Evolutionary conservation across 2,797 vertebrate genomes (phyloP).

Genomic region (Epinephelus malabaricus): DNA sequence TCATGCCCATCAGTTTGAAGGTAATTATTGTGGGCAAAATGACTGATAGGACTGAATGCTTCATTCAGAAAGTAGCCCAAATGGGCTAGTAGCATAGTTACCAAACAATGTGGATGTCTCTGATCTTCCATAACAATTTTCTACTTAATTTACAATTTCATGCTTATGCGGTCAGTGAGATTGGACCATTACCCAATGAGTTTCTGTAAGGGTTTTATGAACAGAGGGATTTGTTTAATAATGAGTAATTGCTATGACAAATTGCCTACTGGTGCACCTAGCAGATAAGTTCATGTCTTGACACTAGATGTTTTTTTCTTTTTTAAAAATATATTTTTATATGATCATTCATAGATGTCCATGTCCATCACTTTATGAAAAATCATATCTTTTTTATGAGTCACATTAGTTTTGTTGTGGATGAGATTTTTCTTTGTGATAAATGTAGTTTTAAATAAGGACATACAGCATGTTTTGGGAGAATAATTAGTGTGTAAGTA

Average conservation of each 20-base stretch:
- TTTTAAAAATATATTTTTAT: slow-evolving; percentile 36
- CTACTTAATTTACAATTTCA: slow-evolving; percentile 18
- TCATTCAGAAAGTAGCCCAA: neutral
- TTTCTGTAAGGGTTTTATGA: neutral
- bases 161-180: neutral
- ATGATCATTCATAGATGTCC: neutral
- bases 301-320: neutral
- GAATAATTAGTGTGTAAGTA: neutral
- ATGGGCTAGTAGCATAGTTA: neutral
- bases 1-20: neutral
- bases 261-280: neutral
- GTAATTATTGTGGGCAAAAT: neutral
- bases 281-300: neutral
- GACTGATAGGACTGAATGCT: neutral
- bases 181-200: neutral
- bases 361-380: slow-evolving; percentile 1
- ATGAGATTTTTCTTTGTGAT: neutral
- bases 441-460: neutral
- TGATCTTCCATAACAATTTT: slow-evolving; percentile 2
- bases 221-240: neutral
- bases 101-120: neutral
- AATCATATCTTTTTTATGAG: neutral
- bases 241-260: neutral
- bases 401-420: neutral
- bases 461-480: neutral